Percentiles rank a stretch among this genome's conserved stretches.
These are phyloP conservation scores for Lymantria monacha DNA, from an alignment of 2,888 invertebrate genomes.

Conservation along the genomic window DNA sequence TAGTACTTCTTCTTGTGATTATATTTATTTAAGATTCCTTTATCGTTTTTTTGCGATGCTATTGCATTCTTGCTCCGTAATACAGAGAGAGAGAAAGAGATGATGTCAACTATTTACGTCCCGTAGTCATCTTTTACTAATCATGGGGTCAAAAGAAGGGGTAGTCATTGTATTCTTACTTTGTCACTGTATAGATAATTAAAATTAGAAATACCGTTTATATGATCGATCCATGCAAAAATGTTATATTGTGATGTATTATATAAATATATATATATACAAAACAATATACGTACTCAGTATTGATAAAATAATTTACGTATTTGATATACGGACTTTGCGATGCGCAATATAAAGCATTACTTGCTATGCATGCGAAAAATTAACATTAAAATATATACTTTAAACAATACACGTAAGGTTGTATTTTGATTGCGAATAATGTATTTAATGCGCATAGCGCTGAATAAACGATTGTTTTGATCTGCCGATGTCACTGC, in stretches of 20 bases:
- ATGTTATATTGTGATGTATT: not conserved
- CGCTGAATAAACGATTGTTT: constrained; percentile 43
- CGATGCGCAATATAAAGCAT: constrained; percentile 40
- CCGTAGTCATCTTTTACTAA: too few species aligned
- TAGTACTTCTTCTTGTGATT: too few species aligned
- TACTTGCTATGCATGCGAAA: constrained; percentile 32
- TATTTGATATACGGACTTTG: constrained; percentile 33
- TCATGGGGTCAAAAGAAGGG: too few species aligned
- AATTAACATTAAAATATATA: constrained; percentile 11
- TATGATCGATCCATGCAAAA: not conserved
- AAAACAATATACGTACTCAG: constrained; percentile 26
- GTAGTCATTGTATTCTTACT: too few species aligned
- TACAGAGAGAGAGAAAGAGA: too few species aligned
- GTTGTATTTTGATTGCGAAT: constrained; percentile 13
- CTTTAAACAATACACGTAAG: constrained; percentile 15
- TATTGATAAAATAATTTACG: constrained; percentile 41
- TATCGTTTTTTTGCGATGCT: too few species aligned
- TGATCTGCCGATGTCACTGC: constrained; percentile 47
- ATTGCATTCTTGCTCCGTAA: too few species aligned
- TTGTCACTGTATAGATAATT: too few species aligned
- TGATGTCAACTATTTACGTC: too few species aligned
- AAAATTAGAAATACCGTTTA: too few species aligned
- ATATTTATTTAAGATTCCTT: too few species aligned
- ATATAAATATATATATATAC: not conserved
- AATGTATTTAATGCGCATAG: constrained; percentile 34